Evolutionary conservation across 2,888 invertebrate species (phyloP).

Genomic region (Caenorhabditis parvicauda): DNA sequence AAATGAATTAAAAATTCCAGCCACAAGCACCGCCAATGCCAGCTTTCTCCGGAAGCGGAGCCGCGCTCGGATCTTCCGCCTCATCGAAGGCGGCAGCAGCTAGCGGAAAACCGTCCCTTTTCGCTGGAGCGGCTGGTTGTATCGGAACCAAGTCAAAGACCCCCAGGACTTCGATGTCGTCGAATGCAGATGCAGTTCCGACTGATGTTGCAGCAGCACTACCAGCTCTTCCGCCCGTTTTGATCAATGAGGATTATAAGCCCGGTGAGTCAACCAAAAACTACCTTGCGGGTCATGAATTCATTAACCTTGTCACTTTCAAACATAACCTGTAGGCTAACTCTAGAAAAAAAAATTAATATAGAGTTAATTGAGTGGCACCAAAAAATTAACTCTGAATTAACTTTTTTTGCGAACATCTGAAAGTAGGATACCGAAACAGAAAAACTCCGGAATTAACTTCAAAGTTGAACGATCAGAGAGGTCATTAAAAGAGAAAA

Average conservation of each 20-base stretch:
- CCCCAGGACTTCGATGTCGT: slow-evolving; percentile 20
- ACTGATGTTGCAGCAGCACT: slow-evolving; percentile 14
- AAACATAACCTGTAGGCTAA: too few relatives aligned
- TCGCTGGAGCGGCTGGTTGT: slow-evolving; percentile 45
- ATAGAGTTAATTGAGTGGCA: neutral
- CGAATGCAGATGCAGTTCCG: slow-evolving; percentile 17
- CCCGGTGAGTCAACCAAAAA: slow-evolving; percentile 28
- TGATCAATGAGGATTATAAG: slow-evolving; percentile 47
- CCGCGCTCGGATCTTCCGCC: neutral
- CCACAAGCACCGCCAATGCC: slow-evolving; percentile 22
- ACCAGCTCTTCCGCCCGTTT: slow-evolving; percentile 29
- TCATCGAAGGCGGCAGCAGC: neutral
- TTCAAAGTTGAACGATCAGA: too few relatives aligned
- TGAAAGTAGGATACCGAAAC: too few relatives aligned
- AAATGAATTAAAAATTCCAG: too few relatives aligned
- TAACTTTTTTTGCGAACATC: too few relatives aligned
- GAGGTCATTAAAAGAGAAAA: too few relatives aligned
- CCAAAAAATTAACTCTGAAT: neutral
- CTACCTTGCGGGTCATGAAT: neutral
- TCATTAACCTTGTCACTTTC: neutral
- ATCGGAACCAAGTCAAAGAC: slow-evolving; percentile 56
- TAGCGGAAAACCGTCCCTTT: slow-evolving; percentile 1
- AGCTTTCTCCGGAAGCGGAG: slow-evolving; percentile 15
- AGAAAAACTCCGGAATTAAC: too few relatives aligned
- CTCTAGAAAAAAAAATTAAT: neutral